Conservation (phyloP, 92 coral and sea anemone genomes). For the Porites lobata region DNA sequence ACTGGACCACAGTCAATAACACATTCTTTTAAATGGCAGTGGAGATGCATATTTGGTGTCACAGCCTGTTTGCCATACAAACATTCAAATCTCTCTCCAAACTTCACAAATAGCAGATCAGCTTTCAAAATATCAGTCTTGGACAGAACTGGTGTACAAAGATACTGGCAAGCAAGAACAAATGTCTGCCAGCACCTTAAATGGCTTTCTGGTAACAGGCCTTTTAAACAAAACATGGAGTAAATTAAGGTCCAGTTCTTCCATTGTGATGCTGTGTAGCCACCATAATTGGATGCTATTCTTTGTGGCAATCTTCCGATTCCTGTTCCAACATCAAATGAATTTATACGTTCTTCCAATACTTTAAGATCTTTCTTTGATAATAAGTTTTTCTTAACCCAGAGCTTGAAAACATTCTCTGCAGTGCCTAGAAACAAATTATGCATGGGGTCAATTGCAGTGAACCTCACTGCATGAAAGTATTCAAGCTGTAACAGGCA, state of each 20-base stretch:
- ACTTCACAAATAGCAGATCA: conserved; percentile 52
- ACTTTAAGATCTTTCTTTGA: conserved; percentile 33
- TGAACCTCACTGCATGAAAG: conserved; percentile 69
- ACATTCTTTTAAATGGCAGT: conserved; percentile 77
- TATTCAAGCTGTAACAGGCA: conserved; percentile 65
- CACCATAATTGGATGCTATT: conserved; percentile 74
- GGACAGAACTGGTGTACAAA: conserved; percentile 53
- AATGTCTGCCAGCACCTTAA: conserved; percentile 63
- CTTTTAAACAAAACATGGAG: conserved; percentile 50
- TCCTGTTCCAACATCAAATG: conserved; percentile 69
- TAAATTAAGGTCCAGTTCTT: conserved; percentile 68
- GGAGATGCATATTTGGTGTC: conserved; percentile 81
- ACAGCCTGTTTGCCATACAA: conserved; percentile 63
- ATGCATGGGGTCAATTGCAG: conserved; percentile 79
- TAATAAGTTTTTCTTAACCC: conserved; percentile 64
- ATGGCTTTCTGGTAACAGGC: conserved; percentile 52
- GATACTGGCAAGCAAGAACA: conserved; percentile 61
- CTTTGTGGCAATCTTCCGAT: conserved; percentile 65
- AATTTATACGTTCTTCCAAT: conserved; percentile 48
- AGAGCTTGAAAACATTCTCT: conserved; percentile 65
- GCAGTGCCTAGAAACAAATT: conserved; percentile 77
- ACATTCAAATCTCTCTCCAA: conserved; percentile 63
- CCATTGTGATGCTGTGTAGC: conserved; percentile 72
- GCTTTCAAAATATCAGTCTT: conserved; percentile 56
- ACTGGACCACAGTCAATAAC: conserved; percentile 77